Evolutionary conservation across 2,797 vertebrate species (phyloP), one percentile per base, ranked within the genome.

Genomic region (Nannoperca australis): DNA sequence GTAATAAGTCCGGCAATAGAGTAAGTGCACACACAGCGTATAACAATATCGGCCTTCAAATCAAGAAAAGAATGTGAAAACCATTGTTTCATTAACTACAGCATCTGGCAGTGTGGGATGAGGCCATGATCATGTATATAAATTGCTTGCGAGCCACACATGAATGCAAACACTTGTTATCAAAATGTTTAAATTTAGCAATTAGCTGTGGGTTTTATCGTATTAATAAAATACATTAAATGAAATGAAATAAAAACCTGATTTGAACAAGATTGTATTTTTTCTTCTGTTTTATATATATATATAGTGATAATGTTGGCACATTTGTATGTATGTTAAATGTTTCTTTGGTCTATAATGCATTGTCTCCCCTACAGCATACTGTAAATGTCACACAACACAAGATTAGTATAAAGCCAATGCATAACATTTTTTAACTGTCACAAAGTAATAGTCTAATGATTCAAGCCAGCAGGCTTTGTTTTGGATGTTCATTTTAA

Each of bases 81-180:
- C 32, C 15, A 53, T 58, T 78, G 78, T 85, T 70, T 71, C 51
- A 67, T 75, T 83, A 74, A 55, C 51, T 76, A n/a, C 42, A 82
- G 78, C 84, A 89, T 88, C 87, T 91, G 89, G 67, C 59, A 66
- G 59, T 68, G 79, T 88, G 83, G 85, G 82, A 81, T 71, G 85
- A 70, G 53, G 74, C 71, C 70, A 20, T 42, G 56, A 66, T 65
- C 51, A 70, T 60, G 63, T 62, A 50, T 71, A 83, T 51, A 51
- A 63, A 30, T 63, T 62, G 51, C 68, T 61, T 13, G 51, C 30
- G 68, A 53, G 50, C 27, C 66, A 27, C 63, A 15, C 5, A 63
- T 20, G 36, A 71, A 70, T 51, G 15, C 22, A 53, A 67, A 53
- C 30, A 45, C 42, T 42, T 50, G 49, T 70, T 77, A 73, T 51